Evolutionary conservation across 2,888 invertebrate species (phyloP), one percentile per base, ranked within the genome.

Genomic region (Mythimna ferrago): DNA sequence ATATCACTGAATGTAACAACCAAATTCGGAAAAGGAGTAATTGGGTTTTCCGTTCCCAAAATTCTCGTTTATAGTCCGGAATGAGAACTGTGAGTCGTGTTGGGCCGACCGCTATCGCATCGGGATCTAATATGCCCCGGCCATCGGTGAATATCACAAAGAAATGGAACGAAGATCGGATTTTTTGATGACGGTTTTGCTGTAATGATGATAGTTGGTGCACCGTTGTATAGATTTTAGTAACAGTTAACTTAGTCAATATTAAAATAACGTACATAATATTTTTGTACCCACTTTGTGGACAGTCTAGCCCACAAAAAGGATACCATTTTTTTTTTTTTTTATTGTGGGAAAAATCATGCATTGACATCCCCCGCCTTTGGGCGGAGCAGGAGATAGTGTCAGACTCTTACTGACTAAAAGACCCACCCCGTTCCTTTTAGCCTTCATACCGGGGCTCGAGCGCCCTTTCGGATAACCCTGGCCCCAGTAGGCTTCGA

Each of bases 1-100:
- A 10, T 11, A 32, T 66, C 10, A 32, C 38, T 6, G 76, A 58
- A 21, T 73, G n/a, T 16, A 11, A n/a, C 10, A 53, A 16, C 48
- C 14, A 51, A 61, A 65, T 65, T 61, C 26, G 26, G 54, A 32
- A 56, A 76, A 65, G n/a, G n/a, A 11, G 77, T 65, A 77, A 76
- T 76, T 65, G 77, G 61, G 64, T 71, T 65, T 76, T 65, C 72
- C 61, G 64, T n/a, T 44, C 44, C 53, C 60, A n/a, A 76, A 76
- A 71, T 65, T 56, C 64, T 56, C 71, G 6, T 76, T 61, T 76
- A 70, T 26, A 70, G 19, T n/a, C 26, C 70, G 77, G 35, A 70
- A 76, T 71, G 38, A 21, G 60, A 70, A 61, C 70, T 60, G 41
- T 71, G 71, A 76, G 76, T 76, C 54, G 64, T 61, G 56, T 68